Evolutionary conservation across 1,140 invertebrate genomes (phyloP).

Genomic region (Ephestia elutella): DNA sequence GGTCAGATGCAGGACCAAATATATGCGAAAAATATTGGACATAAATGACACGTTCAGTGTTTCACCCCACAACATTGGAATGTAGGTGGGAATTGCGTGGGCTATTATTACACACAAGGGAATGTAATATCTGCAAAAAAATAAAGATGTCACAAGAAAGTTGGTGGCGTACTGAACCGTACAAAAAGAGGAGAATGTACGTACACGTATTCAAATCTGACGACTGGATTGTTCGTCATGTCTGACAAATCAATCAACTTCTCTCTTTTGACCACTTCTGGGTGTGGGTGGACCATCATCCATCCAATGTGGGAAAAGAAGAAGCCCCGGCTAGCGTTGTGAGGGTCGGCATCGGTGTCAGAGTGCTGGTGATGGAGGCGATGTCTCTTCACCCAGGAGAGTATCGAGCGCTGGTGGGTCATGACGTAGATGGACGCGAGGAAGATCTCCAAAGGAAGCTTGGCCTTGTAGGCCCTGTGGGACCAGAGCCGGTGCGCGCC

Average conservation of each 20-base stretch:
- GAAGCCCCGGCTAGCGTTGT: slow-evolving; percentile 78
- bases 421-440: slow-evolving; percentile 76
- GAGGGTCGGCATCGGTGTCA: slow-evolving; percentile 81
- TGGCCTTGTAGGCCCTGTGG: slow-evolving; percentile 88
- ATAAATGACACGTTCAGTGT: background rate
- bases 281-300: slow-evolving; percentile 76
- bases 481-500: slow-evolving; percentile 90
- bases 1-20: background rate
- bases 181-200: slow-evolving; percentile 13
- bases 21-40: background rate
- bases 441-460: slow-evolving; percentile 79
- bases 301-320: slow-evolving; percentile 81
- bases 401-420: slow-evolving; percentile 76
- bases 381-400: slow-evolving; percentile 76
- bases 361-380: slow-evolving; percentile 81
- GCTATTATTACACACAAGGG: background rate
- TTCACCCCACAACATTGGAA: background rate
- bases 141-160: background rate
- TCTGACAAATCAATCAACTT: slow-evolving; percentile 77
- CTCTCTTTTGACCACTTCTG: slow-evolving; percentile 68
- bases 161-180: too few species aligned
- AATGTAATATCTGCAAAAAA: background rate
- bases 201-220: slow-evolving; percentile 81
- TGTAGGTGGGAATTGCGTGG: background rate
- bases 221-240: slow-evolving; percentile 80